Conservation (phyloP, 2,888 invertebrate species). For the Ornithoptera priamus region DNA sequence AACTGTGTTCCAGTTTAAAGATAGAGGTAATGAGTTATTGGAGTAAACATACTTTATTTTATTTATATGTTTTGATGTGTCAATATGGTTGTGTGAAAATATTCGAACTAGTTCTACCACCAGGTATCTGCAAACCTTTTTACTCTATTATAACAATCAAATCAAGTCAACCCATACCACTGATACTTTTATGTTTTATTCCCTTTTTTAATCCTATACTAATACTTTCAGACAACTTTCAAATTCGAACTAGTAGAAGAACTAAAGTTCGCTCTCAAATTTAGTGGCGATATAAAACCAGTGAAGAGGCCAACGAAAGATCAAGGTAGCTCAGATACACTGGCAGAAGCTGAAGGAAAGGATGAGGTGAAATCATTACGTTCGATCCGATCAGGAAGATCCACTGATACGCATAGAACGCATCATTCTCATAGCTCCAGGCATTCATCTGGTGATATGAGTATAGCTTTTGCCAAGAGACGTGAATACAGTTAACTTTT, state of each 20-base stretch:
- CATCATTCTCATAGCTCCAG: conserved; percentile 63
- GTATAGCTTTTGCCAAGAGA: conserved; percentile 65
- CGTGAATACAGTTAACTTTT: conserved; percentile 50
- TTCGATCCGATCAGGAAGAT: conserved; percentile 55
- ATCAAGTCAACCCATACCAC: too few relatives aligned
- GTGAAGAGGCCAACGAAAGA: conserved; percentile 65
- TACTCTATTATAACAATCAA: neutral
- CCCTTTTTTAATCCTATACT: neutral
- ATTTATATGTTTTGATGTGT: neutral
- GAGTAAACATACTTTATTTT: too few relatives aligned
- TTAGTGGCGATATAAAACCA: conserved; percentile 82
- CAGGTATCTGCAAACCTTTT: neutral
- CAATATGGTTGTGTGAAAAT: neutral
- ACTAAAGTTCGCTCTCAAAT: conserved; percentile 82
- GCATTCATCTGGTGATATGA: conserved; percentile 62
- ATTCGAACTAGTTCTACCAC: neutral
- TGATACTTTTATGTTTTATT: neutral
- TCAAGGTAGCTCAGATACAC: conserved; percentile 53
- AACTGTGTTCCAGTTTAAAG: too few relatives aligned
- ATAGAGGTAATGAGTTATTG: too few relatives aligned
- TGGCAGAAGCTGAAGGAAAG: conserved; percentile 57
- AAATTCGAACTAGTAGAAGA: conserved; percentile 81
- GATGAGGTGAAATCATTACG: conserved; percentile 62
- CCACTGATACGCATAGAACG: conserved; percentile 56
- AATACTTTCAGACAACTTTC: conserved; percentile 74